Base-by-base conservation (phyloP, 2,888 invertebrate genomes). In the Ellobium chinense region DNA sequence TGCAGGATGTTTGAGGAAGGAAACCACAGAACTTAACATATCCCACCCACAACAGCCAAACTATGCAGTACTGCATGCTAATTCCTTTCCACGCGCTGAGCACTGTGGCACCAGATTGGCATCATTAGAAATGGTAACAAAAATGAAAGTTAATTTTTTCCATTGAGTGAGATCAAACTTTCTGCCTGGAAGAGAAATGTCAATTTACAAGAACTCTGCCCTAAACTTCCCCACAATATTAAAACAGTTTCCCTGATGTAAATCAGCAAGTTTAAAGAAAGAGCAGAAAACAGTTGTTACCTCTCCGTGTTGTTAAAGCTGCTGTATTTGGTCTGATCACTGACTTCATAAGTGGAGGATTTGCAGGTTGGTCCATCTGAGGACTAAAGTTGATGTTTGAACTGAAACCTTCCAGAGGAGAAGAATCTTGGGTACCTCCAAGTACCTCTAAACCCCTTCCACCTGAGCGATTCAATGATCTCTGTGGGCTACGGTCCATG, bases 401-500 rank as follows among this genome's bases (percentile, higher is more conserved):
- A 31, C 60, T 62, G 18, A 36, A 34, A 21, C 66, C 56, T 65
- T 18, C 18, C 27, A 58, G n/a, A 46, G 62, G 9, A 5, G 21
- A 34, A 24, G 2, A 34, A 65, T 31, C 37, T 63, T 56, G 18
- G 9, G 34, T 37, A n/a, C 14, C 14, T 63, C 18, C 63, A n/a
- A n/a, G n/a, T n/a, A n/a, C n/a, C n/a, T n/a, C n/a, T n/a, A n/a
- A n/a, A n/a, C n/a, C n/a, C n/a, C n/a, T n/a, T 9, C 9, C 9
- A 18, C 18, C 7, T 12, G 46, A 46, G 9, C 18, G 7, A 24
- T 65, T 63, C 5, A 24, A 56, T 66, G 29, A 58, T 21, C 14
- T 3, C 36, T 56, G 34, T n/a, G 58, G 56, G 21, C 78, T 83
- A n/a, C 37, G 83, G 21, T 86, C 86, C 66, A 89, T 56, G 74